Evolutionary conservation across 2,113 vertebrate species (phyloP).

Genomic region (Malurus alboscapulatus): DNA sequence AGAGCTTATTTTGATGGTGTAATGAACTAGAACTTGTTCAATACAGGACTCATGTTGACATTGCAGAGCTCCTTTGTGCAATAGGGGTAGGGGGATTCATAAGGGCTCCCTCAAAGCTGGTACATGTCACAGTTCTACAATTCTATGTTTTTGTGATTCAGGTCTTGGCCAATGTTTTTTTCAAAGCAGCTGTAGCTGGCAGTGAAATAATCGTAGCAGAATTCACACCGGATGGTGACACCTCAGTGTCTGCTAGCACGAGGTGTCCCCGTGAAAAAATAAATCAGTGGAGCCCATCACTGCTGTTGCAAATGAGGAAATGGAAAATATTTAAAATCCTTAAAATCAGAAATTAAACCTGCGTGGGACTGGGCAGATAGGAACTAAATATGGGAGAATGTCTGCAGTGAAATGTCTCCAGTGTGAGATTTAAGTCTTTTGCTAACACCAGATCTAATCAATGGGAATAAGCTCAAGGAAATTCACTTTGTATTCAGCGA

Average conservation of each 20-base stretch:
- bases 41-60: rapidly evolving
- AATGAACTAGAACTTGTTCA: background rate
- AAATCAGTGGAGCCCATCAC: rapidly evolving
- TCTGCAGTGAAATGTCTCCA: background rate
- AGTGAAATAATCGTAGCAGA: background rate
- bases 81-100: background rate
- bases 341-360: constrained; percentile 1
- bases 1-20: background rate
- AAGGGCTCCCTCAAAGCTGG: background rate
- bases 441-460: background rate
- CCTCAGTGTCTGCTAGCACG: rapidly evolving
- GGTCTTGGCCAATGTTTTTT: background rate
- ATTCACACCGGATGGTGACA: background rate
- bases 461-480: background rate
- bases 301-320: background rate
- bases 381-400: background rate
- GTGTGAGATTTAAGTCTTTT: background rate
- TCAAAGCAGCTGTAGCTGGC: background rate
- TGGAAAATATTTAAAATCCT: background rate
- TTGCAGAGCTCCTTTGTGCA: background rate
- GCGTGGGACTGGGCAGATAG: rapidly evolving
- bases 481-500: background rate
- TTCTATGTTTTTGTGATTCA: background rate
- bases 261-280: background rate
- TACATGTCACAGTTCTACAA: background rate